phyloP scores from a whole-genome alignment of 2,797 vertebrate genomes.

The Hylomyscus alleni region DNA sequence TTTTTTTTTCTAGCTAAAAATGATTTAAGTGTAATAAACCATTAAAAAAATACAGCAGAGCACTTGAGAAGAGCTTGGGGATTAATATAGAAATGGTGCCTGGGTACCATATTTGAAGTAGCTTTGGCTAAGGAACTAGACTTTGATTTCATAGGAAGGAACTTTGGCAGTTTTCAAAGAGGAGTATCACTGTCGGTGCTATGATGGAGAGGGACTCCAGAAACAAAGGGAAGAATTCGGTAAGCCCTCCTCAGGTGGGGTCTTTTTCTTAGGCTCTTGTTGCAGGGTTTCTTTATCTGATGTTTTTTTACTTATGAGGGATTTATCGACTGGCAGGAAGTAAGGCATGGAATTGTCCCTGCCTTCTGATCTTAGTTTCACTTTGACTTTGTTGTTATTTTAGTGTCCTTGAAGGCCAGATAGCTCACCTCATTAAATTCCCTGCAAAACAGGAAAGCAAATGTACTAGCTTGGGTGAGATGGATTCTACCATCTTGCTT shows the following conservation, averaged over 20 bases:
- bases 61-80: background rate
- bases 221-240: background rate
- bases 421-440: background rate
- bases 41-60: background rate
- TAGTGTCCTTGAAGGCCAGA: background rate
- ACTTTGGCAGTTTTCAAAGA: background rate
- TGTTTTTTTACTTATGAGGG: background rate
- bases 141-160: background rate
- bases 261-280: background rate
- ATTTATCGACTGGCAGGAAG: background rate
- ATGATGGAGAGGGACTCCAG: background rate
- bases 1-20: background rate
- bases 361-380: background rate
- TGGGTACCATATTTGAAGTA: background rate
- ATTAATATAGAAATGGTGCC: background rate
- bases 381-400: background rate
- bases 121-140: background rate
- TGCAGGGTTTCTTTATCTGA: conserved; percentile 10
- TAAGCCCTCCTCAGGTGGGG: background rate
- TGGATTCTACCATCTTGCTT: background rate
- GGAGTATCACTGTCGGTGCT: background rate
- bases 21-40: background rate
- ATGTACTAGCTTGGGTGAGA: background rate
- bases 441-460: background rate
- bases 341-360: background rate